Evolutionary conservation across 1,140 invertebrate species (phyloP), one percentile per base, ranked within the genome.

Genomic region (Diplogasteroides magnus): DNA sequence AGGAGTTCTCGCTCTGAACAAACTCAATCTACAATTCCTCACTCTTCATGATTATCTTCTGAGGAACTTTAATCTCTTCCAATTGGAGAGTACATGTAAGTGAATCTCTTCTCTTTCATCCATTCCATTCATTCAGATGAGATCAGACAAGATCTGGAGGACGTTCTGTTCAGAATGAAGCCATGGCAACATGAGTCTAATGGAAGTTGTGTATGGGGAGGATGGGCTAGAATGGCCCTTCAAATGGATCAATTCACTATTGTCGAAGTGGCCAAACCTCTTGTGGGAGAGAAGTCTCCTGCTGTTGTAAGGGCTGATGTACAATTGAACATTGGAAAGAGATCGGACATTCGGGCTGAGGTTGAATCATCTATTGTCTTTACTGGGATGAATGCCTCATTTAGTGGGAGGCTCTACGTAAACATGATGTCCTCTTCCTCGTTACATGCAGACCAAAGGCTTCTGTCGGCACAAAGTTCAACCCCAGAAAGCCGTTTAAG

Each of bases 221-320:
- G 96, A 23, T 98, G 95, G 94, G 94, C 96, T 0, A 87, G 94
- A 71, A 98, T 99, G 96, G 95, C 96, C 1, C 91, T 97, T 77
- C 92, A 93, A 0, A 92, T 99, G 56, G 87, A 89, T 6, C 89
- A 89, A 70, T 97, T 98, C 85, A 90, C 91, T 14, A 91, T 98
- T 23, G 91, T 97, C 2, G 70, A 31, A 19, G 85, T 87, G 29
- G 87, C 86, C 2, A 87, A 88, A 78, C 88, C 88, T 3, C 83
- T 86, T 57, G 84, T 89, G 32, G 90, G 96, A 0, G 94, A 98
- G 83, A 93, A 91, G 78, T 58, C 64, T 26, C 97, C 97, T 0
- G 93, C 94, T 0, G 84, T 92, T 68, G 96, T 99, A 0, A 87
- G 92, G 58, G 95, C 94, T 56, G 95, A 98, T 81, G 89, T 98